phyloP scores from a whole-genome alignment of 2,888 invertebrate genomes.

The Scaptomyza parva region DNA sequence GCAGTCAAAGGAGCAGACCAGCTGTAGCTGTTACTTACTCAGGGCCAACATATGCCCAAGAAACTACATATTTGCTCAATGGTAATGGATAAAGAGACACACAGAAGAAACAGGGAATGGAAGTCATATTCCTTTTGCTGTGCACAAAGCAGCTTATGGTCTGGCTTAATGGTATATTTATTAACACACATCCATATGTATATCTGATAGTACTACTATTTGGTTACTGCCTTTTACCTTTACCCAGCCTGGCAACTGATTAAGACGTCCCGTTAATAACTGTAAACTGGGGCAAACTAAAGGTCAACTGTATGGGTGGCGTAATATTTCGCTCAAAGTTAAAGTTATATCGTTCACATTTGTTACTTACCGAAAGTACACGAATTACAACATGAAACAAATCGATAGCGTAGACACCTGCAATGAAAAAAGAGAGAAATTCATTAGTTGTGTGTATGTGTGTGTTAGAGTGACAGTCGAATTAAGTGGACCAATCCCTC shows the following conservation, averaged over 20 bases:
- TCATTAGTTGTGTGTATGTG: constrained; percentile 36
- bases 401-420: constrained; percentile 71
- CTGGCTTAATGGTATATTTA: constrained; percentile 26
- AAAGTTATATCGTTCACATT: constrained; percentile 17
- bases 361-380: constrained; percentile 69
- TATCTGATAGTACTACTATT: background rate
- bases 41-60: constrained; percentile 5
- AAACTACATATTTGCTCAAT: background rate
- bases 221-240: constrained; percentile 12
- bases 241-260: constrained; percentile 13
- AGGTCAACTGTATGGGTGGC: background rate
- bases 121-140: background rate
- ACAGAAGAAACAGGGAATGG: background rate
- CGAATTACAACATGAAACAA: constrained; percentile 78
- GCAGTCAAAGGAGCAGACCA: constrained; percentile 25
- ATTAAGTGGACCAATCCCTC: background rate
- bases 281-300: background rate
- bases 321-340: background rate
- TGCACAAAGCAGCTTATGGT: constrained; percentile 26
- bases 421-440: constrained; percentile 25
- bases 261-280: constrained; percentile 33
- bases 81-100: background rate
- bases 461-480: constrained; percentile 32
- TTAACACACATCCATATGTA: too few species aligned
- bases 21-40: background rate